Evolutionary conservation across 2,797 vertebrate genomes (phyloP), one percentile per base, ranked within the genome.

Genomic region (Molossus alvarezi): DNA sequence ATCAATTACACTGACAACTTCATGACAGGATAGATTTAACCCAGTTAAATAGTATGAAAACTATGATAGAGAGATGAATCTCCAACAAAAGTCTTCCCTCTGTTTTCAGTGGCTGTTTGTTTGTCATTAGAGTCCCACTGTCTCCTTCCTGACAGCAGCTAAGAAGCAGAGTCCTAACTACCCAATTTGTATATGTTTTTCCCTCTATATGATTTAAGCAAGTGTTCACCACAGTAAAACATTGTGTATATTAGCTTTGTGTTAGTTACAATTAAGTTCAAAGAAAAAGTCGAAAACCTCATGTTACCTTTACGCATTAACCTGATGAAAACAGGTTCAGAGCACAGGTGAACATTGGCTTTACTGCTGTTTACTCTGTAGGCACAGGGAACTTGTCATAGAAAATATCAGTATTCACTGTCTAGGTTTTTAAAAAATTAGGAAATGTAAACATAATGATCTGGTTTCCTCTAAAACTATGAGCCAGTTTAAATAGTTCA

Each of bases 161-260:
- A 45, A 84, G 93, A 87, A 58, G 29, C 29, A 81, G 17, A 80
- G 29, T 79, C 86, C 37, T 69, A 37, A 88, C 1, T 27, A 85
- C 13, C 3, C 20, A 76, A n/a, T 76, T 64, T 93, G 12, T 60
- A 57, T 51, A 67, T 55, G 9, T 84, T 90, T 37, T 71, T 90
- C 77, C 37, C 25, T 90, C 29, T 15, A 23, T 33, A 48, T 81
- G 14, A 82, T 62, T 57, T 79, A 88, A 96, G 75, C 55, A 93
- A 88, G 88, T 91, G 45, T 60, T 94, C 23, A 67, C 29, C 37
- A 33, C 17, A 75, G 7, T 53, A 57, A 90, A 94, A 79, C 76
- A 27, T 48, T 95, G 93, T 81, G 51, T 37, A 92, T 95, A 86
- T 94, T 93, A 83, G 6, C 25, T 91, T 92, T 96, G 48, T 73